These are phyloP conservation scores for Cetonia aurata DNA, from an alignment of 2,888 invertebrate genomes.

Conservation along the genomic window DNA sequence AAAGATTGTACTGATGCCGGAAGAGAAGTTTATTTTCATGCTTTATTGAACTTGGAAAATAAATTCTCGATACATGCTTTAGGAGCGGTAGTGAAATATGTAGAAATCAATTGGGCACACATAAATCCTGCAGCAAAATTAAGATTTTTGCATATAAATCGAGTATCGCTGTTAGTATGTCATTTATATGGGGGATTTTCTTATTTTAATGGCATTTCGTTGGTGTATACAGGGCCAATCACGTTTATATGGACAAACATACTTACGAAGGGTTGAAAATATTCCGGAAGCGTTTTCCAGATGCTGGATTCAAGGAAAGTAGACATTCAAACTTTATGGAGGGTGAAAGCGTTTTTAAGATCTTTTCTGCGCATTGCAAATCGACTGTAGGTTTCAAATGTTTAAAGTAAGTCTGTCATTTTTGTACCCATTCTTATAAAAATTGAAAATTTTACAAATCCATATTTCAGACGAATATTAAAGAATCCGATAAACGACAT, in stretches of 20 bases:
- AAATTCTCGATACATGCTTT: constrained; percentile 76
- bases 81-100: constrained; percentile 78
- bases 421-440: too few relatives aligned
- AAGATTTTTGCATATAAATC: constrained; percentile 70
- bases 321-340: constrained; percentile 72
- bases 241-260: constrained; percentile 79
- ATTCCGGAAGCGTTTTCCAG: constrained; percentile 79
- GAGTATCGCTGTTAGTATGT: constrained; percentile 73
- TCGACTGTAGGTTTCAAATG: constrained; percentile 76
- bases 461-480: constrained; percentile 73
- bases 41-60: constrained; percentile 74
- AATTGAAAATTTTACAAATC: background rate
- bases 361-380: constrained; percentile 75
- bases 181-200: background rate
- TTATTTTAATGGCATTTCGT: background rate
- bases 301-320: constrained; percentile 80
- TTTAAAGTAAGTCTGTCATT: constrained; percentile 69
- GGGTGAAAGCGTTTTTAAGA: constrained; percentile 79
- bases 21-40: constrained; percentile 72
- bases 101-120: constrained; percentile 75
- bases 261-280: constrained; percentile 83
- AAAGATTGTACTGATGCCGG: constrained; percentile 69
- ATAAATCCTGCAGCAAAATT: constrained; percentile 65
- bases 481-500: constrained; percentile 78
- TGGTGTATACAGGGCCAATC: constrained; percentile 70